Conservation (phyloP, 2,113 vertebrate genomes). For the Rhynchopsitta pachyrhyncha region DNA sequence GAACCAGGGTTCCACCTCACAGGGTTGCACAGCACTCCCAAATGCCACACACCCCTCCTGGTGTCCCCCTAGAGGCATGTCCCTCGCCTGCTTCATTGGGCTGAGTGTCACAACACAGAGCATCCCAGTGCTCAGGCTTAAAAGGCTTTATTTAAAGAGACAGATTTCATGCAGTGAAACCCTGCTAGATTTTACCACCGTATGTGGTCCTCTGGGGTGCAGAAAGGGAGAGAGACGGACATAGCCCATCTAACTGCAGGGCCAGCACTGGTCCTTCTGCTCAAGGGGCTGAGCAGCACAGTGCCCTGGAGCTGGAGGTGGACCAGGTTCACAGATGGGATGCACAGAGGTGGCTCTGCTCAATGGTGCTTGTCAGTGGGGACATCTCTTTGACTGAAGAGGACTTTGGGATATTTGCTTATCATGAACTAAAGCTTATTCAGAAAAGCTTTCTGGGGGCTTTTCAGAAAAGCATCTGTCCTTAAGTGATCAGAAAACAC, state of each 20-base stretch:
- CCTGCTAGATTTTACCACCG: background rate
- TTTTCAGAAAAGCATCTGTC: background rate
- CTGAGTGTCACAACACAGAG: background rate
- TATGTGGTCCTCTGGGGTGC: background rate
- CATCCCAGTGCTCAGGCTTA: background rate
- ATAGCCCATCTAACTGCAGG: background rate
- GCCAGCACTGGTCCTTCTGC: background rate
- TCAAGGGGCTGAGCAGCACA: background rate
- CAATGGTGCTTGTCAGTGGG: no score
- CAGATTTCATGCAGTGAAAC: background rate
- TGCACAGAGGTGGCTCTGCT: rapidly evolving
- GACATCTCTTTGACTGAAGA: background rate
- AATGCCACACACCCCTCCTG: background rate
- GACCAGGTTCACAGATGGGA: background rate
- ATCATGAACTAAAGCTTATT: background rate
- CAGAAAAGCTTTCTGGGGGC: background rate
- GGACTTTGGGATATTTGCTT: background rate
- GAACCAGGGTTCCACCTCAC: background rate
- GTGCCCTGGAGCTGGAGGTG: background rate
- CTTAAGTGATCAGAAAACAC: background rate
- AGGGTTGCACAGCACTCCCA: background rate
- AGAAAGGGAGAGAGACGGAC: background rate
- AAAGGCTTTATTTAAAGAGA: background rate
- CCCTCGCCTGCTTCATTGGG: background rate
- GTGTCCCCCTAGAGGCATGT: background rate